These are phyloP conservation scores for Enchytraeus crypticus DNA, from an alignment of 2,888 invertebrate genomes.

Conservation along the genomic window DNA sequence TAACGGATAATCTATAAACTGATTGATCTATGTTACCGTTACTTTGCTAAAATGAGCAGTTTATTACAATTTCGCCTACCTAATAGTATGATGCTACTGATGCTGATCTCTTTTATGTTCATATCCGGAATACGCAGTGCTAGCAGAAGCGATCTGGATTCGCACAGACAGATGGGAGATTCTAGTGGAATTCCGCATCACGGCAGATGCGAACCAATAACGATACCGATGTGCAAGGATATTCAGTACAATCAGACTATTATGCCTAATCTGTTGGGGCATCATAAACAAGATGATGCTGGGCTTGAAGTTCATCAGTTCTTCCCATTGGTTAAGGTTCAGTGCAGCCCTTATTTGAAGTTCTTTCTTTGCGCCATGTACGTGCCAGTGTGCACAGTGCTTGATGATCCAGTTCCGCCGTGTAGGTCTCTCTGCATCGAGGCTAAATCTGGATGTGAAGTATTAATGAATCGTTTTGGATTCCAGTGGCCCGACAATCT, in stretches of 20 bases:
- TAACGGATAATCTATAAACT: no score
- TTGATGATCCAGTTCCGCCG: slow-evolving; percentile 68
- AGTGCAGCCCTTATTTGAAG: slow-evolving; percentile 86
- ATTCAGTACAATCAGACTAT: slow-evolving; percentile 91
- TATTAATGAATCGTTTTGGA: slow-evolving; percentile 77
- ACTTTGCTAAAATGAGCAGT: no score
- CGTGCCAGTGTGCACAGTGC: slow-evolving; percentile 90
- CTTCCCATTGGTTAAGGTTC: slow-evolving; percentile 94
- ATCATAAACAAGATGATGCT: slow-evolving; percentile 94
- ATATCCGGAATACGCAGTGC: no score
- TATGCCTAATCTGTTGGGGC: slow-evolving; percentile 94
- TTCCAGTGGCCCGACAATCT: slow-evolving; percentile 96
- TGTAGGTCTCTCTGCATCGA: slow-evolving; percentile 78
- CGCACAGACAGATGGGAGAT: background rate
- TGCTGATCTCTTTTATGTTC: no score
- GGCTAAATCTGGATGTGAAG: slow-evolving; percentile 81
- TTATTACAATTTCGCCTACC: no score
- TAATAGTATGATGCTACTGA: no score
- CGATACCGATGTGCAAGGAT: slow-evolving; percentile 92
- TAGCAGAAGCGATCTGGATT: no score
- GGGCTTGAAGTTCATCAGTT: slow-evolving; percentile 82
- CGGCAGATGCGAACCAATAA: slow-evolving; percentile 77
- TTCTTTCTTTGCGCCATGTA: slow-evolving; percentile 98
- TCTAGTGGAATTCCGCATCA: slow-evolving; percentile 3
- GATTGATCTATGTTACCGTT: no score